Base-by-base conservation (phyloP, 2,797 vertebrate species). In the Myripristis murdjan region DNA sequence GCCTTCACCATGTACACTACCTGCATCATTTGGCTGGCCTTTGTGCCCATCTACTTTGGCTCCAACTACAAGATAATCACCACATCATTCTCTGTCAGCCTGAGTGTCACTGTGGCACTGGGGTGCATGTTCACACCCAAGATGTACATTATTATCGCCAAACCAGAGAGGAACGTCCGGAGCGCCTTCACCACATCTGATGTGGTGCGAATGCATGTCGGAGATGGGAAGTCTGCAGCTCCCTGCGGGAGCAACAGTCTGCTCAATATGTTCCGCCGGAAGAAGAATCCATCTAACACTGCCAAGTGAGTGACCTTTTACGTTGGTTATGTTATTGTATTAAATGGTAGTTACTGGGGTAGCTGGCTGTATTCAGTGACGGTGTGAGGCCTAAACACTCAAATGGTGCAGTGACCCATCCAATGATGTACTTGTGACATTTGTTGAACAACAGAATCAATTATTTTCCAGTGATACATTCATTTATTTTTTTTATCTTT, bases 1-100 rank as follows among this genome's bases (percentile, higher is more conserved):
- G 98, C 98, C 87, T 99, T 99, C 79, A 99, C 98, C 6, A 99
- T 99, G 98, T 99, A 99, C 57, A 99, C 98, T 74, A 99, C 98
- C 74, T 99, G 98, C 90, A 99, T 99, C 85, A 99, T 99, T 87
- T 99, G 98, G 98, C 87, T 99, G 91, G 98, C 98, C 75, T 99
- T 99, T 5, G 98, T 99, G 75, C 98, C 98, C 60, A 99, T 99
- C 86, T 99, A 99, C 85, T 99, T 99, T 1, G 98, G 98, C 81
- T 99, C 98, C 93, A 98, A 99, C 94, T 99, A 99, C 95, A 99
- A 99, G 93, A 99, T 99, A 91, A 99, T 99, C 90, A 99, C 98
- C 47, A 99, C 98, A 18, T 99, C 98, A 48, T 99, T 99, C 83
- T 99, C 98, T 0, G 98, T 99, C 87, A 99, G 98, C 89, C 95